Percentiles rank a stretch among this genome's conserved stretches.
phyloP scores from a whole-genome alignment of 1,140 invertebrate genomes.

The Amphibalanus amphitrite region DNA sequence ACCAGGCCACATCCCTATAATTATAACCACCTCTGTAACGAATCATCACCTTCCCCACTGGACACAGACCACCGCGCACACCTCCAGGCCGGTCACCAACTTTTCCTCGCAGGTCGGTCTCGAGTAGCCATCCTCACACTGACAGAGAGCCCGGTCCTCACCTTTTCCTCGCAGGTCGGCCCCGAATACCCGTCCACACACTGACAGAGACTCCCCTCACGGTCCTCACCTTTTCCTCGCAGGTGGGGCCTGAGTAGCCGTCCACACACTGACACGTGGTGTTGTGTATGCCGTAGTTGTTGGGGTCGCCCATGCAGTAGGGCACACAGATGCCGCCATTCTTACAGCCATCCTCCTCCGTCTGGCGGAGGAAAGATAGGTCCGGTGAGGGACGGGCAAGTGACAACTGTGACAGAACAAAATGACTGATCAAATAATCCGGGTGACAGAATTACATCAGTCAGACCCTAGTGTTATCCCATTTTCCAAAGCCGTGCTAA shows the following conservation, averaged over 20 bases:
- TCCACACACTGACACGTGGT: background rate
- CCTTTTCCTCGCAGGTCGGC: background rate
- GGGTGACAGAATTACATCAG: too few species aligned
- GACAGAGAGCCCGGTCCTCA: background rate
- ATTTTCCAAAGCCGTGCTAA: too few species aligned
- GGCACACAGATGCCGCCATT: constrained; percentile 19
- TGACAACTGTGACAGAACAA: too few species aligned
- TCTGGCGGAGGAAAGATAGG: background rate
- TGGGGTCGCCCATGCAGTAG: constrained; percentile 17
- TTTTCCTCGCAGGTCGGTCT: background rate
- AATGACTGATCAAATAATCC: too few species aligned
- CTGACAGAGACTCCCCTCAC: too few species aligned
- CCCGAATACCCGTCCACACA: background rate
- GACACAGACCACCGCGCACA: too few species aligned
- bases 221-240: background rate
- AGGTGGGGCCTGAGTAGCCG: constrained; percentile 1
- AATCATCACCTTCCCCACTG: too few species aligned
- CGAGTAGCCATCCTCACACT: background rate
- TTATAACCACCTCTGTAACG: too few species aligned
- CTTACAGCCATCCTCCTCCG: constrained; percentile 15
- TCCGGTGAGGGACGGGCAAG: background rate
- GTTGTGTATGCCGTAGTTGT: constrained; percentile 2
- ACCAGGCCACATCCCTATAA: too few species aligned
- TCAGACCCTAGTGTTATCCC: too few species aligned
- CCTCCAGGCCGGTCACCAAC: too few species aligned